phyloP scores from a whole-genome alignment of 2,113 vertebrate genomes.

The Ranitomeya imitator region DNA sequence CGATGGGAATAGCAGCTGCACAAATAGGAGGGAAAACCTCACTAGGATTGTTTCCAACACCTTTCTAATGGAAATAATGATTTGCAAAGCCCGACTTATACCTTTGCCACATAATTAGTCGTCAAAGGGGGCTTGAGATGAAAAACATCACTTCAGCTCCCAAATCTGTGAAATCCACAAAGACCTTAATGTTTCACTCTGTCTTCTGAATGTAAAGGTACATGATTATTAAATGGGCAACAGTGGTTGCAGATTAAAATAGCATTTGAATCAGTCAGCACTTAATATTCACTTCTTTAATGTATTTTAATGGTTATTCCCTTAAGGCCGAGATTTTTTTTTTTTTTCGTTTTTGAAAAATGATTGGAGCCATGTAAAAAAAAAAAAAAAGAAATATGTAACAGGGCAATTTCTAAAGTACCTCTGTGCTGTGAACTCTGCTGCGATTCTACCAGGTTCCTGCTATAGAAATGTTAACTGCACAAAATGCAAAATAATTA shows the following conservation, averaged over 20 bases:
- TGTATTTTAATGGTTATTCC: slow-evolving; percentile 79
- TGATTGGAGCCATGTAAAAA: slow-evolving; percentile 45
- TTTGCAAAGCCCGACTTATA: slow-evolving; percentile 83
- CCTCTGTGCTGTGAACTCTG: neutral
- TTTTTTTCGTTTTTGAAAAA: slow-evolving; percentile 16
- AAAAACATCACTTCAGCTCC: slow-evolving; percentile 73
- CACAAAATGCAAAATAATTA: neutral
- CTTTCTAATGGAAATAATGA: slow-evolving; percentile 91
- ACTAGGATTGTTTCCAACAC: slow-evolving; percentile 84
- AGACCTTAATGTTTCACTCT: slow-evolving; percentile 74
- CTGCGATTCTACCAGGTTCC: neutral
- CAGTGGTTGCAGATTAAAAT: slow-evolving; percentile 61
- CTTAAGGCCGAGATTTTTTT: slow-evolving; percentile 19
- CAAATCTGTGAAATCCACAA: slow-evolving; percentile 79
- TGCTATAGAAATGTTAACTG: neutral
- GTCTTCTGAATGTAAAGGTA: slow-evolving; percentile 71
- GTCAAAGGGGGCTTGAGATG: slow-evolving; percentile 73
- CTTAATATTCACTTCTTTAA: slow-evolving; percentile 79
- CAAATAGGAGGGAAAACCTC: slow-evolving; percentile 77
- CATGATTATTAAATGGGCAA: slow-evolving; percentile 66
- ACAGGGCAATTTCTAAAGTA: slow-evolving; percentile 14
- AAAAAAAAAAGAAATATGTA: slow-evolving; percentile 22
- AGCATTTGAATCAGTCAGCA: slow-evolving; percentile 77
- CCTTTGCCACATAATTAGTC: slow-evolving; percentile 76
- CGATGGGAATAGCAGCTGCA: slow-evolving; percentile 85